Evolutionary conservation across 2,797 vertebrate genomes (phyloP), one percentile per base, ranked within the genome.

Genomic region (Propithecus deckenii): DNA sequence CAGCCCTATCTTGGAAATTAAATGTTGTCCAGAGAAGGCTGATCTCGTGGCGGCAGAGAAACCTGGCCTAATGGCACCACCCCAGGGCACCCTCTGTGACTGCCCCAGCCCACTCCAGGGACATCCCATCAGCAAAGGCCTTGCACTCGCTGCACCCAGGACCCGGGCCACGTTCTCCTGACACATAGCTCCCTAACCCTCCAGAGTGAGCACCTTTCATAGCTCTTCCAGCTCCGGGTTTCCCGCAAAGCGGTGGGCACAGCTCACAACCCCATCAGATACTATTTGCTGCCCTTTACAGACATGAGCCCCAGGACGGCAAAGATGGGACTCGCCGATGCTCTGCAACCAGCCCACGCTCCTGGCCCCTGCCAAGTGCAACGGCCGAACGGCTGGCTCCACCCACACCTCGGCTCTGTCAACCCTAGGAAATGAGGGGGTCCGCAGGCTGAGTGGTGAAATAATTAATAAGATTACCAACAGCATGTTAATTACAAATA

Each of bases 1-100:
- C 13, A 5, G 28, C 1, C 7, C 59, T 28, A 0, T 52, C 35
- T 10, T 17, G 9, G 23, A 41, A 41, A 28, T 12, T 2, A 18
- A 99, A 98, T 99, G 93, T 98, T 98, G n/a, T 99, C 99, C 86
- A 98, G 98, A 94, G 98, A 99, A 25, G 99, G 99, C 3, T 98
- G 98, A 92, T 98, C 98, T n/a, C 93, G 98, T 98, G 76, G 98
- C 98, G 97, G 98, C 0, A 99, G 99, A 13, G 98, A 99, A 99
- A 99, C 91, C 98, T 99, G 69, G 99, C 99, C 1, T 94, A 98
- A 32, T 99, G 99, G 99, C 99, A 99, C 94, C 0, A 1, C 1
- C 48, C 4, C 13, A 1, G 17, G 15, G 4, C 10, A 25, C 25
- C 81, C 17, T 2, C 67, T 35, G n/a, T 6, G 28, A 23, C 18